These are phyloP conservation scores for Sphaerophoria rueppellii DNA, from an alignment of 2,888 invertebrate species.

Conservation along the genomic window DNA sequence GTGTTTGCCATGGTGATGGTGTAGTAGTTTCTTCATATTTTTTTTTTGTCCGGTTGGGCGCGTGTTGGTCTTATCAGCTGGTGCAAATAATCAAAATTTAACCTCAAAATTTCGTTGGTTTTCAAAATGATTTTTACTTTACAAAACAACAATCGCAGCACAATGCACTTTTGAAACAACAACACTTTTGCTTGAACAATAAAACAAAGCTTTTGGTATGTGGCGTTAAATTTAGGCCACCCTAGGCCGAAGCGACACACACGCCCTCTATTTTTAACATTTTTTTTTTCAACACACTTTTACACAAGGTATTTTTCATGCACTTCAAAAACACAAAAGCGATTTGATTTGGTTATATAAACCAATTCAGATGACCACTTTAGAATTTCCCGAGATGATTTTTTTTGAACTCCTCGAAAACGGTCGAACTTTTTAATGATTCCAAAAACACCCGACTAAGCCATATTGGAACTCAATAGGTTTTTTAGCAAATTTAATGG, in stretches of 20 bases:
- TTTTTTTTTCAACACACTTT: conserved; percentile 11
- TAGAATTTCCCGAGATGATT: not conserved
- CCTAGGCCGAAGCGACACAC: conserved; percentile 19
- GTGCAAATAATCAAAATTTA: conserved; percentile 31
- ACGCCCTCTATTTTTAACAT: conserved; percentile 30
- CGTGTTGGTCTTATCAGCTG: conserved; percentile 47
- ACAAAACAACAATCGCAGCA: conserved; percentile 33
- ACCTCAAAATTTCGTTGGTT: conserved; percentile 15
- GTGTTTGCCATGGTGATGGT: conserved; percentile 74
- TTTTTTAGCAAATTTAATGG: conserved; percentile 40
- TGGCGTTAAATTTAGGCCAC: conserved; percentile 55
- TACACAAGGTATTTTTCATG: conserved; percentile 30
- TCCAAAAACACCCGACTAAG: not conserved
- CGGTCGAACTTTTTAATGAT: not conserved
- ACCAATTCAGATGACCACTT: conserved; percentile 6
- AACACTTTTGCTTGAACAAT: not conserved
- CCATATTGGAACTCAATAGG: conserved; percentile 1
- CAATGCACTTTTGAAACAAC: conserved; percentile 18
- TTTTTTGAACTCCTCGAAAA: not conserved
- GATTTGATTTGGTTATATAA: conserved; percentile 43
- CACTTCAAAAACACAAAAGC: conserved; percentile 17
- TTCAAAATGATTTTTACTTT: no score
- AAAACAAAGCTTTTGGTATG: conserved; percentile 27
- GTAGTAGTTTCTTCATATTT: conserved; percentile 79
- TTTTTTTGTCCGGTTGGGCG: conserved; percentile 11